A percentile compares a stretch with the other conserved stretches of the same genome.
Evolutionary conservation across 2,797 vertebrate genomes (phyloP).

Genomic region (Pelodytes ibericus): DNA sequence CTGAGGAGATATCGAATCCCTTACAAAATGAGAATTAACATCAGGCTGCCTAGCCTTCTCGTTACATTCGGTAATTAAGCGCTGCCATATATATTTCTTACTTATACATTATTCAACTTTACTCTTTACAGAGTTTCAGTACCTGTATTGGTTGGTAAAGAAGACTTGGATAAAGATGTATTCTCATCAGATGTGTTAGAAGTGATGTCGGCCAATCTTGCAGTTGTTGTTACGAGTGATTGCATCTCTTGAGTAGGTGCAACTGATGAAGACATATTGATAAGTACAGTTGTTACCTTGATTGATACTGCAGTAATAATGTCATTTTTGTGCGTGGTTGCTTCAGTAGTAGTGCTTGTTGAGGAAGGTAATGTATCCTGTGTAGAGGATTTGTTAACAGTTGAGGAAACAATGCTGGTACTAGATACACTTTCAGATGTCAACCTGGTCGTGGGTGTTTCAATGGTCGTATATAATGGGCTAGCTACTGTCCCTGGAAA

Average conservation of each 20-base stretch:
- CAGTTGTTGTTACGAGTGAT: background rate
- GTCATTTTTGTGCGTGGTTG: background rate
- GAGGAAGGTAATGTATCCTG: background rate
- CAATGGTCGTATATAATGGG: no score
- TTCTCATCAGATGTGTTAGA: background rate
- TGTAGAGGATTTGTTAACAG: background rate
- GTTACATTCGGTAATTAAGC: no score
- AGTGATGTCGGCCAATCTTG: background rate
- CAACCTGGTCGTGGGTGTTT: no score
- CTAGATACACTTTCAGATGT: background rate
- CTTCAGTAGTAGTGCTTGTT: background rate
- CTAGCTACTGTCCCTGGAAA: no score
- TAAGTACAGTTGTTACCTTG: background rate
- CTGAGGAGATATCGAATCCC: no score
- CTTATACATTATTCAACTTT: no score
- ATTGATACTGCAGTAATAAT: background rate
- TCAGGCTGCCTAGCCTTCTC: no score
- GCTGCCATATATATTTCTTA: no score
- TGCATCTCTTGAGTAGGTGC: background rate
- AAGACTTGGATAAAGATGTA: background rate
- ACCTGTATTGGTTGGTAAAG: background rate
- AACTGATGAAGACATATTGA: background rate
- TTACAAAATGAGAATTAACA: no score
- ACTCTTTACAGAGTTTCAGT: no score
- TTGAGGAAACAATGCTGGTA: conserved; percentile 17